Evolutionary conservation across 2,797 vertebrate species (phyloP).

Genomic region (Propithecus perrieri): DNA sequence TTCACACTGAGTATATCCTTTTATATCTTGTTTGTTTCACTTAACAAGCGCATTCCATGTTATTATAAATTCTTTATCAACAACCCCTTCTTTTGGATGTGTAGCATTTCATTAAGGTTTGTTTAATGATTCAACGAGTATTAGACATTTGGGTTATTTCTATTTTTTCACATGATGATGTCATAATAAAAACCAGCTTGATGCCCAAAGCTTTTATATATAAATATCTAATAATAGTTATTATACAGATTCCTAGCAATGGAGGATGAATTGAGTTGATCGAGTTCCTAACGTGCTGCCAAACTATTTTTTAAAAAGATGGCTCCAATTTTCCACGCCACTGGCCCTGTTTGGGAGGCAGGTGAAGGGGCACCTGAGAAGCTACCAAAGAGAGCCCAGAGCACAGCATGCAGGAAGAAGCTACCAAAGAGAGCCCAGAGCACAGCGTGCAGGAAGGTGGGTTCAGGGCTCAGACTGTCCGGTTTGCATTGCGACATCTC

Average conservation of each 20-base stretch:
- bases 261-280: not conserved
- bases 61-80: not conserved
- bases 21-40: not conserved
- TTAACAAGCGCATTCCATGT: not conserved
- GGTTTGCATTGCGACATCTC: not conserved
- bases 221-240: not conserved
- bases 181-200: not conserved
- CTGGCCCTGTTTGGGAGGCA: not conserved
- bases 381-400: not conserved
- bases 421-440: not conserved
- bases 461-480: not conserved
- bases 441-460: too few species aligned
- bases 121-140: not conserved
- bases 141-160: not conserved
- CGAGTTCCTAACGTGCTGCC: not conserved
- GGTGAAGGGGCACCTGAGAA: not conserved
- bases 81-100: not conserved
- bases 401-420: too few species aligned
- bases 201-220: not conserved
- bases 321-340: not conserved
- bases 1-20: not conserved
- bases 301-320: not conserved
- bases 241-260: not conserved
- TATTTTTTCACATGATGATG: not conserved
- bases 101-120: not conserved